Base-by-base conservation (phyloP, 2,113 vertebrate species). In the Merops nubicus region DNA sequence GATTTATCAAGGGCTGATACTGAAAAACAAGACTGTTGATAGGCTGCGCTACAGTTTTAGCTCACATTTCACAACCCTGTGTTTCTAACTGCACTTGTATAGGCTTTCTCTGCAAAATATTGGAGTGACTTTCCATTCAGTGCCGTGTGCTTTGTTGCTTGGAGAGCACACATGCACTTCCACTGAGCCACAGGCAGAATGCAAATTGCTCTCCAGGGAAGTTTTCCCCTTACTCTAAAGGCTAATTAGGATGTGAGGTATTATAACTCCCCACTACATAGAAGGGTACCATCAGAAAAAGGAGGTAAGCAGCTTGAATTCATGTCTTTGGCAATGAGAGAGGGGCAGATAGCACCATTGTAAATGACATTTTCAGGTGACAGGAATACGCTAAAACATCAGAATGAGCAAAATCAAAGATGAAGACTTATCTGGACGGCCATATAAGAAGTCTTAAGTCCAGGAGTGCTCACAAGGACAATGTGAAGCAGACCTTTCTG, bases 21-120 rank as follows among this genome's bases (percentile, higher is more conserved):
- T 28, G 11, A 43, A 64, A 42, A 9, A 33, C 2, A 12, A n/a
- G n/a, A n/a, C n/a, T 4, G 0, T 20, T 38, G 9, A 31, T 29
- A 6, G 5, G 8, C 43, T 89, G 57, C 78, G 21, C 29, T 63
- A 10, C 29, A 72, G 12, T 8, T 2, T 59, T 53, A 70, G 26
- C 34, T 79, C 40, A 45, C 2, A 2, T 79, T 91, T 88, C 45
- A 57, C 31, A 59, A 18, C 17, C 19, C 28, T 18, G 8, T 3
- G 1, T 29, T 48, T 92, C 69, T 12, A 94, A 31, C 15, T 28
- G 28, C 23, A 36, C 8, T 64, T 76, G 28, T 28, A 8, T 6
- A 36, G 40, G 10, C 40, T 56, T 93, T 79, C 57, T 67, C 18
- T 1, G 1, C 33, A 48, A 60, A 82, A 47, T 33, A 72, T 20